phyloP scores from a whole-genome alignment of 2,888 invertebrate genomes.

The Sinotaia quadrata region DNA sequence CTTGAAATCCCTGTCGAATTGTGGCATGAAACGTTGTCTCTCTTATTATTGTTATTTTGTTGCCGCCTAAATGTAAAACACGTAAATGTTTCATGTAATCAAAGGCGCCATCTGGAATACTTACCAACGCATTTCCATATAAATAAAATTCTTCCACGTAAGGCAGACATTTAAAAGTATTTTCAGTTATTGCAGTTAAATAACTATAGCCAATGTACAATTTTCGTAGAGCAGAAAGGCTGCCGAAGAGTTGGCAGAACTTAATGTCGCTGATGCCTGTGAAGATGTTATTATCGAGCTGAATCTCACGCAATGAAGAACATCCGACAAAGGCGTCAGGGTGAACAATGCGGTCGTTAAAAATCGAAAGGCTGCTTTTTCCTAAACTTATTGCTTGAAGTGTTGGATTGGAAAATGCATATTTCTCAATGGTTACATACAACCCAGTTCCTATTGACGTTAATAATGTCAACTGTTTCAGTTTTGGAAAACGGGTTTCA shows the following conservation, averaged over 20 bases:
- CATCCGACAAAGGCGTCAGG: conserved; percentile 10
- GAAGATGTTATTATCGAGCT: conserved; percentile 18
- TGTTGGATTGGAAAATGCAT: too few relatives aligned
- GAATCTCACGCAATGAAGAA: neutral
- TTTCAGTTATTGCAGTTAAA: neutral
- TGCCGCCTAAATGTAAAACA: neutral
- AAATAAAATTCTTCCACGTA: neutral
- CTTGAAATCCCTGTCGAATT: neutral
- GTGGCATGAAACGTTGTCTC: neutral
- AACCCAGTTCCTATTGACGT: too few relatives aligned
- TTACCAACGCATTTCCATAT: neutral
- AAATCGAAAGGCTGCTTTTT: too few relatives aligned
- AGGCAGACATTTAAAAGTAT: neutral
- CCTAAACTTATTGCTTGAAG: too few relatives aligned
- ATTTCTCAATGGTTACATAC: too few relatives aligned
- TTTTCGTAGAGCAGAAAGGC: conserved; percentile 9
- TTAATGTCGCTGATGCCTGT: neutral
- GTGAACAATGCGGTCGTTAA: neutral
- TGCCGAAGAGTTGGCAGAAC: conserved; percentile 10
- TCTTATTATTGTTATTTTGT: neutral
- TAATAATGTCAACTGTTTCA: too few relatives aligned
- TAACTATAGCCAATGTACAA: conserved; percentile 6
- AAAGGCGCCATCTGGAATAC: neutral
- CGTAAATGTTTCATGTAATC: neutral
- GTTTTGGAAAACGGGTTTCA: too few relatives aligned